A percentile compares a stretch with the other conserved stretches of the same genome.
Evolutionary conservation across 2,797 vertebrate genomes (phyloP).

Genomic region (Mormyrus proboscirostris): DNA sequence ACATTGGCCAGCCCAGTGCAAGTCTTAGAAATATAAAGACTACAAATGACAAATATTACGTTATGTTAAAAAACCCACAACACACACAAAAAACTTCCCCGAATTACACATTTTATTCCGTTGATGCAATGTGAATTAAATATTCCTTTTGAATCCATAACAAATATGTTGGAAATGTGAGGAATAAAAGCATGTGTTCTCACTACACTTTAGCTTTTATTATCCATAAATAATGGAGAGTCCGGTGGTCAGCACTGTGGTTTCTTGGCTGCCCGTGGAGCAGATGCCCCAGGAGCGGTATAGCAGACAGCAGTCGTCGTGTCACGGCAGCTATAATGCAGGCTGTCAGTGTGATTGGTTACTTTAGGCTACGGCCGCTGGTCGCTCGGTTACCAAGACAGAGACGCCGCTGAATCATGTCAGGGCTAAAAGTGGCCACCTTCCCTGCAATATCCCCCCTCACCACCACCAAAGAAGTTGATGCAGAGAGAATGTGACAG

Average conservation of each 20-base stretch:
- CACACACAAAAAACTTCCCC: background rate
- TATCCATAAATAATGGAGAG: background rate
- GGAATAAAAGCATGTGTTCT: background rate
- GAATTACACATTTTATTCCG: background rate
- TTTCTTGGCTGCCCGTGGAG: background rate
- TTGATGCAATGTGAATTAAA: background rate
- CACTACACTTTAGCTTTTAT: background rate
- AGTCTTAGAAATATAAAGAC: background rate
- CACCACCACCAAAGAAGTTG: slow-evolving; percentile 31
- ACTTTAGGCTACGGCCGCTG: slow-evolving; percentile 10
- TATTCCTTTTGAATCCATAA: background rate
- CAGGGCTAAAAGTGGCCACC: slow-evolving; percentile 41
- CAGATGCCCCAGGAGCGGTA: background rate
- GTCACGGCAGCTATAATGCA: background rate
- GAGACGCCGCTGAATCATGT: slow-evolving; percentile 36
- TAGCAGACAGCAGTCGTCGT: background rate
- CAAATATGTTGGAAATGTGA: background rate
- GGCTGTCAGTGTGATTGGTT: background rate
- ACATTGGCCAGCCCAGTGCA: background rate
- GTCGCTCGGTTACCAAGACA: slow-evolving; percentile 22
- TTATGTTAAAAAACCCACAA: background rate
- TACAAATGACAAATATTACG: background rate
- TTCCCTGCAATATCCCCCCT: slow-evolving; percentile 35
- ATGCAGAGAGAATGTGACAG: slow-evolving; percentile 44
- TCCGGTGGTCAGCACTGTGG: background rate